Evolutionary conservation across 2,113 vertebrate species (phyloP), one percentile per base, ranked within the genome.

Genomic region (Passer montanus): DNA sequence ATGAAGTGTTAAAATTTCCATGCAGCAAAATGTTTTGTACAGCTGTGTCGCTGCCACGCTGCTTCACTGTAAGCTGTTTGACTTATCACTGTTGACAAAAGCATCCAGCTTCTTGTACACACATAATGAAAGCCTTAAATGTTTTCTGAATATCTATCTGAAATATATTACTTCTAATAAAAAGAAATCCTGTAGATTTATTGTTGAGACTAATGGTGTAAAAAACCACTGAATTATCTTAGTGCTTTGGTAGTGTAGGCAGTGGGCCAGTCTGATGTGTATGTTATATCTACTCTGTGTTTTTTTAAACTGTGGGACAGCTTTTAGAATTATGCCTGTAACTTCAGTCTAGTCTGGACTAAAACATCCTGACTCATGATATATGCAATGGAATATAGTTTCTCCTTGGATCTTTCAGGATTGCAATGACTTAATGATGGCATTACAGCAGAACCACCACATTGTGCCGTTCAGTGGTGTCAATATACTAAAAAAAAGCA

Each of bases 141-240:
- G 55, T 60, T 95, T 84, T 84, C 66, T 52, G 84, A 83, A 74
- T 67, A 80, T 39, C 72, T 89, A 14, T 50, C 41, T 84, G 43
- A 84, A 93, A 81, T 50, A 22, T 15, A 87, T 78, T 52, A 41
- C 41, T 89, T 63, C 64, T 68, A 96, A 93, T 94, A 92, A 72
- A 88, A 76, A 88, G 58, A 58, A 50, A 86, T 68, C 68, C 68
- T 72, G 49, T 56, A 77, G 87, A 87, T 92, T 84, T 92, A 78
- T 67, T 84, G 14, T 24, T 47, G 35, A 70, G 56, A 67, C 30
- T 74, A 93, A 70, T 2, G 6, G 41, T 41, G 30, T 63, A 77
- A 88, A 84, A 89, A 90, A 59, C 3, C 37, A 81, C 12, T 49
- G 41, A 56, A 62, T 63, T 76, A 52, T 59, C 19, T 72, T 56